phyloP scores from a whole-genome alignment of 64 coral and sea anemone genomes.

The Porites australiensis region DNA sequence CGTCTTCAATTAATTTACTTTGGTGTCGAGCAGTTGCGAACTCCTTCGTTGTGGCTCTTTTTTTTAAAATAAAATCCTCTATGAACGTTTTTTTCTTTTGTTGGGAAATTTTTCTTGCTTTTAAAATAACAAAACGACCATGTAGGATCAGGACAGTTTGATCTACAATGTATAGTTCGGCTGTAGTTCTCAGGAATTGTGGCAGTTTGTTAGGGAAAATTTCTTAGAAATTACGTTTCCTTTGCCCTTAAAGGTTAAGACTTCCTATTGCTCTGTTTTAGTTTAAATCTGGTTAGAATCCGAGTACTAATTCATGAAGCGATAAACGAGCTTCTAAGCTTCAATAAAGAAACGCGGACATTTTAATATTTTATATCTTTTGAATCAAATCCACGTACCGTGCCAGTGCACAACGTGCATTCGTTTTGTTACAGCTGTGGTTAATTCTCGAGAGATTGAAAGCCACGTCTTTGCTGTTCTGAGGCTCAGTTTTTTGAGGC shows the following conservation, averaged over 20 bases:
- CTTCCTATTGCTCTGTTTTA: conserved; percentile 2
- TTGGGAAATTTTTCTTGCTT: not conserved
- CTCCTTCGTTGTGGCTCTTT: not conserved
- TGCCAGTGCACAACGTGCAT: not conserved
- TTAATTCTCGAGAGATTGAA: not conserved
- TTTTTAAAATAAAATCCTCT: not conserved
- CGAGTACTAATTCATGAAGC: not conserved
- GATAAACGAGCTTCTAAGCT: conserved; percentile 27
- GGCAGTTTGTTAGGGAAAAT: not conserved
- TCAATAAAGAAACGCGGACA: conserved; percentile 5
- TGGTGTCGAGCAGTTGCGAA: not conserved
- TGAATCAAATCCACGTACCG: conserved; percentile 41
- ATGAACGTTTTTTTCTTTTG: not conserved
- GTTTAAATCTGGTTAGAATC: not conserved
- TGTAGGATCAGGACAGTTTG: not conserved
- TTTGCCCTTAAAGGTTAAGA: not conserved
- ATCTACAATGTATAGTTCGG: not conserved
- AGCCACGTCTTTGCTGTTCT: too few relatives aligned
- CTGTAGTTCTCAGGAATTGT: not conserved
- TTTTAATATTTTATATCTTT: conserved; percentile 49
- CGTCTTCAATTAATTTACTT: not conserved
- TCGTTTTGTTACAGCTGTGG: not conserved
- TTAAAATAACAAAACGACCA: not conserved
- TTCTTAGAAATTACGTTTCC: not conserved
- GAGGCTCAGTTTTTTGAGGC: too few relatives aligned